These are phyloP conservation scores for Delichon dasypus DNA, from an alignment of 2,797 vertebrate genomes.

Conservation along the genomic window DNA sequence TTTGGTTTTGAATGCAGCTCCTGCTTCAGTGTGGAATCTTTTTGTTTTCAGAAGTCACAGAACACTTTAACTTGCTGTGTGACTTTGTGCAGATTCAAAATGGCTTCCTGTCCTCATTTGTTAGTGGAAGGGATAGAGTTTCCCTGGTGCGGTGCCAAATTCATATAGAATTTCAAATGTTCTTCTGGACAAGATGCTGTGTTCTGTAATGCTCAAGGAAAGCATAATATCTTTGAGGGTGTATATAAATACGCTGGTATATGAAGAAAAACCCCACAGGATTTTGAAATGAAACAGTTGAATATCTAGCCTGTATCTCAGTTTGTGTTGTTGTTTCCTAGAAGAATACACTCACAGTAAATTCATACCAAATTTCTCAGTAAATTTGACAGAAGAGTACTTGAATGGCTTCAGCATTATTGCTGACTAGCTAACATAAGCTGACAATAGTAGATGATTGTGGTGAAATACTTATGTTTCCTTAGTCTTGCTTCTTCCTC, in stretches of 20 bases:
- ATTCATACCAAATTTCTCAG: background rate
- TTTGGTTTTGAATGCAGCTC: background rate
- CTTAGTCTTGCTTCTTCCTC: background rate
- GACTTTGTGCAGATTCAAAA: background rate
- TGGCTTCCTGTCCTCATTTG: background rate
- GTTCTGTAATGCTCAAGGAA: background rate
- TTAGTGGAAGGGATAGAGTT: background rate
- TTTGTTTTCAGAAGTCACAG: background rate
- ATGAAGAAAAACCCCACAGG: background rate
- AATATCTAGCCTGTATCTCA: background rate
- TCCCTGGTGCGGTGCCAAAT: background rate
- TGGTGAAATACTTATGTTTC: conserved; percentile 3
- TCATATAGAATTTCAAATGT: background rate
- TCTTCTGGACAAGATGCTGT: background rate
- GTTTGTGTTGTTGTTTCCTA: background rate
- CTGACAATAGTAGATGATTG: background rate
- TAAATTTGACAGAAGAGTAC: background rate
- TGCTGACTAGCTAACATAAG: background rate
- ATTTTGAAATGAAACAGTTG: conserved; percentile 14
- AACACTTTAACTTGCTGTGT: background rate
- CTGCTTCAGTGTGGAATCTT: background rate
- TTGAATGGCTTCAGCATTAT: background rate
- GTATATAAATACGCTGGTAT: background rate
- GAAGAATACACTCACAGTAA: background rate
- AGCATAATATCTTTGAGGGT: background rate